phyloP scores from a whole-genome alignment of 2,113 vertebrate species.

The Ciconia boyciana region DNA sequence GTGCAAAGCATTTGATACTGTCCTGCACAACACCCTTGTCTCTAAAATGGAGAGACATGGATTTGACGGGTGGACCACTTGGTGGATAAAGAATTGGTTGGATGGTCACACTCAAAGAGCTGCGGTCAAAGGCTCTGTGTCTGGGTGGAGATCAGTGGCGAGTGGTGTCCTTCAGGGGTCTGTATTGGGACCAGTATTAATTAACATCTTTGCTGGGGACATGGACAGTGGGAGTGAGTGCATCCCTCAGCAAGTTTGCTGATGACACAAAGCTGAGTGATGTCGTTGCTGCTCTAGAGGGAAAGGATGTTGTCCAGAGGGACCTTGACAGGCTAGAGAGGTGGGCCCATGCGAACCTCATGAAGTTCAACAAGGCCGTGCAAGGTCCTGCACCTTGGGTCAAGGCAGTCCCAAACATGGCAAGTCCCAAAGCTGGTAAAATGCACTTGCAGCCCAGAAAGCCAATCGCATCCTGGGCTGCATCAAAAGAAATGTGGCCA shows the following conservation, averaged over 20 bases:
- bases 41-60: neutral
- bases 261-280: neutral
- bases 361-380: neutral
- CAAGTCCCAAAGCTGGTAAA: neutral
- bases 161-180: neutral
- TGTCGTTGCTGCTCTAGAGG: neutral
- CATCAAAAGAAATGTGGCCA: neutral
- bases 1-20: neutral
- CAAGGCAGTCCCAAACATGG: neutral
- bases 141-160: no score
- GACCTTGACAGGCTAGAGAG: neutral
- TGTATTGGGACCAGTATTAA: no score
- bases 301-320: neutral
- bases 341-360: neutral
- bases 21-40: neutral
- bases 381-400: neutral
- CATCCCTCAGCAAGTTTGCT: neutral
- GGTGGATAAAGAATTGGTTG: neutral
- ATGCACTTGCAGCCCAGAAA: neutral
- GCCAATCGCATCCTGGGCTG: neutral
- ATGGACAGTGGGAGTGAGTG: neutral
- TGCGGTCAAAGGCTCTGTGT: neutral
- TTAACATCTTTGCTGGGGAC: neutral
- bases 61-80: neutral
- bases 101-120: fast-evolving